These are phyloP conservation scores for Ephestia elutella DNA, from an alignment of 1,140 invertebrate genomes.

Conservation along the genomic window DNA sequence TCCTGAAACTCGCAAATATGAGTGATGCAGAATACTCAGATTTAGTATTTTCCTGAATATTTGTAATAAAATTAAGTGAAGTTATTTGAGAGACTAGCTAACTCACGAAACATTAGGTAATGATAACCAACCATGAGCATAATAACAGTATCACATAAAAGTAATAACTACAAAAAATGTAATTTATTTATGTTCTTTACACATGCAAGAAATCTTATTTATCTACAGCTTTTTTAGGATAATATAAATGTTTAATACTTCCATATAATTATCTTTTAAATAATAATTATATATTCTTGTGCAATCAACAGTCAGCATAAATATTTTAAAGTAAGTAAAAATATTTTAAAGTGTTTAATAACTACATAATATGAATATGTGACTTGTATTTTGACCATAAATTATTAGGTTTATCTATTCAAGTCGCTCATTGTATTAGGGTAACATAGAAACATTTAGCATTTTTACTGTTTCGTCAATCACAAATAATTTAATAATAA, in stretches of 20 bases:
- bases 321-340: conserved; percentile 9
- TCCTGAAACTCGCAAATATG: too few species aligned
- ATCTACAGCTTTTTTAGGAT: not conserved
- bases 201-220: too few species aligned
- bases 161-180: too few species aligned
- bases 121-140: too few species aligned
- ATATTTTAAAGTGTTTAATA: conserved; percentile 10
- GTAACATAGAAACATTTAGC: conserved; percentile 34
- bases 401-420: conserved; percentile 28
- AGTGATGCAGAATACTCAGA: too few species aligned
- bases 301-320: conserved; percentile 33
- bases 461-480: conserved; percentile 56
- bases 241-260: conserved; percentile 13
- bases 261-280: conserved; percentile 12
- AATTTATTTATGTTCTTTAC: too few species aligned
- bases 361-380: conserved; percentile 17
- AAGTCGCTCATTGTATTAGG: conserved; percentile 40
- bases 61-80: too few species aligned
- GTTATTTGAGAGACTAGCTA: too few species aligned
- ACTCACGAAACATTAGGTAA: too few species aligned
- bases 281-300: conserved; percentile 23
- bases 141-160: too few species aligned
- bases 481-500: conserved; percentile 70
- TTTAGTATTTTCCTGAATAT: too few species aligned
- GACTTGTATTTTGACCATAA: conserved; percentile 30